phyloP scores from a whole-genome alignment of 2,888 invertebrate species.

The Caenorhabditis sulstoni region DNA sequence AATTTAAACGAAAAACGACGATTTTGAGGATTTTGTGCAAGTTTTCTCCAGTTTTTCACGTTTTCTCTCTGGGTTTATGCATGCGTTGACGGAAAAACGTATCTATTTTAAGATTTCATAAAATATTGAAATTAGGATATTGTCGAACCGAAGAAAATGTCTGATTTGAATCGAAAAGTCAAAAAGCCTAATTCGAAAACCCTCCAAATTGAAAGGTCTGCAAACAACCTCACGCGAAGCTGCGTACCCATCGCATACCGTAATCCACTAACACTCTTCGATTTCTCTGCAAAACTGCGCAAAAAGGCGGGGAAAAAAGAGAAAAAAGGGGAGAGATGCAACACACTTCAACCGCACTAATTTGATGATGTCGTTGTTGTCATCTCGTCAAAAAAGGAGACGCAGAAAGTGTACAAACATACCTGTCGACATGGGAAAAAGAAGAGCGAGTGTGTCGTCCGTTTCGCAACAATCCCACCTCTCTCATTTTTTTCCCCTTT shows the following conservation, averaged over 20 bases:
- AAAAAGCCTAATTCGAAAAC: neutral
- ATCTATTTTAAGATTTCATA: neutral
- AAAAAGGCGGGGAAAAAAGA: constrained; percentile 6
- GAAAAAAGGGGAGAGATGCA: too few species aligned
- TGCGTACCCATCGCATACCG: neutral
- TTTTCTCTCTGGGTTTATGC: neutral
- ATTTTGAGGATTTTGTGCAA: neutral
- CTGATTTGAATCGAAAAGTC: neutral
- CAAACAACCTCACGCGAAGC: neutral
- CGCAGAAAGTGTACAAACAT: constrained; percentile 32
- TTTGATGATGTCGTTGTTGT: constrained; percentile 39
- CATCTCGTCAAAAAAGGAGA: constrained; percentile 19
- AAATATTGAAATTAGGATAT: neutral
- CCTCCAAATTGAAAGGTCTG: neutral
- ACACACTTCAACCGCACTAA: constrained; percentile 55
- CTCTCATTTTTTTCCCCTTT: constrained; percentile 7
- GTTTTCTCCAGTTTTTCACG: neutral
- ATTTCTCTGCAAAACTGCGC: constrained; percentile 6
- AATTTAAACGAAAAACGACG: neutral
- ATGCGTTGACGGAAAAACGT: too few species aligned
- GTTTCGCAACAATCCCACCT: constrained; percentile 4
- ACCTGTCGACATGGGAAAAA: constrained; percentile 6
- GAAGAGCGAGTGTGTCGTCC: neutral
- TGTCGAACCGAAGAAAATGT: neutral
- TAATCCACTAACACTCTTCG: constrained; percentile 2